Evolutionary conservation across 2,888 invertebrate genomes (phyloP).

Genomic region (Glaucopsyche alexis): DNA sequence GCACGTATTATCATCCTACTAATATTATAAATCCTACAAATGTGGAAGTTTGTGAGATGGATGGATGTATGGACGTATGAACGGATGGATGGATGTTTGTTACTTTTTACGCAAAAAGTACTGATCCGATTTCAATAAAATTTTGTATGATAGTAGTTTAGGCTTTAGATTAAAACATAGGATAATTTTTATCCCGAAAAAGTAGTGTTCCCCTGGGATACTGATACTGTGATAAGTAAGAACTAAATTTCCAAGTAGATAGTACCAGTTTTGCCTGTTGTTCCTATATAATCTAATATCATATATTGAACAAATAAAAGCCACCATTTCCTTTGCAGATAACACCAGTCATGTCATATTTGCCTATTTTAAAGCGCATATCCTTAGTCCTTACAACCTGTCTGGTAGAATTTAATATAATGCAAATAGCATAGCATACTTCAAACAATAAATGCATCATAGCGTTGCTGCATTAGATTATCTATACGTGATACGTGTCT

Average conservation of each 20-base stretch:
- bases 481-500: constrained; percentile 70
- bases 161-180: too few species aligned
- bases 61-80: too few species aligned
- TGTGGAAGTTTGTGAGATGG: too few species aligned
- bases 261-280: neutral
- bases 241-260: neutral
- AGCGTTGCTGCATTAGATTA: constrained; percentile 72
- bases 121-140: too few species aligned
- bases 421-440: constrained; percentile 43
- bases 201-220: too few species aligned
- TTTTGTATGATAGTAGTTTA: too few species aligned
- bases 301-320: neutral
- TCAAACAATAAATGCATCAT: constrained; percentile 71
- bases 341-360: neutral
- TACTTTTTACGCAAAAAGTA: too few species aligned
- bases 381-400: constrained; percentile 8
- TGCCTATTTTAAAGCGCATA: neutral
- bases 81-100: too few species aligned
- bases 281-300: neutral
- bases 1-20: neutral
- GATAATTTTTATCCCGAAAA: too few species aligned
- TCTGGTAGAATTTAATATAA: constrained; percentile 30
- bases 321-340: neutral
- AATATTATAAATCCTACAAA: too few species aligned
- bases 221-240: too few species aligned